phyloP scores from a whole-genome alignment of 2,888 invertebrate species.

The Dasypolia templi region DNA sequence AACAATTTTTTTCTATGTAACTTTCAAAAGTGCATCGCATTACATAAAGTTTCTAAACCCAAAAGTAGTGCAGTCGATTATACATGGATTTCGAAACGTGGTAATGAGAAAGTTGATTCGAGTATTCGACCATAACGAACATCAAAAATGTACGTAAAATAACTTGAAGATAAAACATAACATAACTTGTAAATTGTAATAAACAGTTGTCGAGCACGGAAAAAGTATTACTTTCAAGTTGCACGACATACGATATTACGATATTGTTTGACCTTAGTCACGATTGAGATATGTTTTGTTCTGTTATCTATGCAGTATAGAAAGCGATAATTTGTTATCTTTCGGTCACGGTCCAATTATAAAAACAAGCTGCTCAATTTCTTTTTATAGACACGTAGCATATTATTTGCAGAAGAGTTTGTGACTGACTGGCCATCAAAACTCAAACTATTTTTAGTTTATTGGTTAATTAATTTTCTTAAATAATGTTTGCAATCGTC shows the following conservation, averaged over 20 bases:
- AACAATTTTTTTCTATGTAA: slow-evolving; percentile 13
- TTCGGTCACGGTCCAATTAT: slow-evolving; percentile 25
- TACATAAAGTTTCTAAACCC: slow-evolving; percentile 50
- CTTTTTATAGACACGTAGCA: slow-evolving; percentile 25
- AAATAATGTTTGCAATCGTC: slow-evolving; percentile 16
- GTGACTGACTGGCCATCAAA: slow-evolving; percentile 20
- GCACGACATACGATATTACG: not conserved
- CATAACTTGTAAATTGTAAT: slow-evolving; percentile 34
- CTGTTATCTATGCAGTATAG: slow-evolving; percentile 32
- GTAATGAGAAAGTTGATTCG: slow-evolving; percentile 64
- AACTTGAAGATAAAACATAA: slow-evolving; percentile 38
- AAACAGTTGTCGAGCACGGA: slow-evolving; percentile 40
- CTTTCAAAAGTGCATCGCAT: slow-evolving; percentile 53
- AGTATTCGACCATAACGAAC: slow-evolving; percentile 60
- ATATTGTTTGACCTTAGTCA: slow-evolving; percentile 41
- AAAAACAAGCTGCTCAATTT: slow-evolving; percentile 29
- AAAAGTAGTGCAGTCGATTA: slow-evolving; percentile 56
- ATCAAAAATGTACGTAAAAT: slow-evolving; percentile 58
- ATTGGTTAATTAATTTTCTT: slow-evolving; percentile 12
- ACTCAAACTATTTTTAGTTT: slow-evolving; percentile 25
- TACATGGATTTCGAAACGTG: slow-evolving; percentile 55
- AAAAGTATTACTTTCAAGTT: slow-evolving; percentile 9
- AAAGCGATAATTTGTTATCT: slow-evolving; percentile 47
- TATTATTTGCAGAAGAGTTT: slow-evolving; percentile 3
- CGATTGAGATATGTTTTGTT: slow-evolving; percentile 37